Percentiles rank a stretch among this genome's conserved stretches.
These are phyloP conservation scores for Cardinalis cardinalis DNA, from an alignment of 2,113 vertebrate species.

Conservation along the genomic window DNA sequence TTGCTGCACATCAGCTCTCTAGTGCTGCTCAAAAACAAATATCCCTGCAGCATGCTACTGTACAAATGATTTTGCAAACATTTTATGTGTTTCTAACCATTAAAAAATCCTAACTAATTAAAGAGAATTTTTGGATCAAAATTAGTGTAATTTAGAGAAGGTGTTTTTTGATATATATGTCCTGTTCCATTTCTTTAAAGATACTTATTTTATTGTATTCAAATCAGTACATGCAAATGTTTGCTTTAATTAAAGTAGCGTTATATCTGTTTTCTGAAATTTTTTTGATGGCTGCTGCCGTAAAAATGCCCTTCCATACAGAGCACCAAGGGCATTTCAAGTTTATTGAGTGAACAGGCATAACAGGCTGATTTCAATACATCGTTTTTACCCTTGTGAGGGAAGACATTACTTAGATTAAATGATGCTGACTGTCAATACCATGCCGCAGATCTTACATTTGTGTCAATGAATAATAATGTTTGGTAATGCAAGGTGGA, in stretches of 20 bases:
- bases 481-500: neutral
- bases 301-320: neutral
- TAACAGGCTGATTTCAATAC: neutral
- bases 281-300: neutral
- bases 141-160: neutral
- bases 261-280: neutral
- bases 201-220: neutral
- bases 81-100: neutral
- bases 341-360: neutral
- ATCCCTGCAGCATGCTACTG: neutral
- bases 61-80: conserved; percentile 24
- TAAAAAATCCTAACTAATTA: conserved; percentile 12
- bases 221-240: neutral
- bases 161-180: neutral
- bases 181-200: neutral
- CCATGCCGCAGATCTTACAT: neutral
- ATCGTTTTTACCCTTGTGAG: neutral
- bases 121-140: neutral
- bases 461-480: neutral
- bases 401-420: neutral
- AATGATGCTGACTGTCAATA: neutral
- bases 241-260: neutral
- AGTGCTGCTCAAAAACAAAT: conserved; percentile 1
- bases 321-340: neutral
- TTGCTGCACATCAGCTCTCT: conserved; percentile 19